Evolutionary conservation across 2,797 vertebrate species (phyloP).

Genomic region (Adrianichthys oophorus): DNA sequence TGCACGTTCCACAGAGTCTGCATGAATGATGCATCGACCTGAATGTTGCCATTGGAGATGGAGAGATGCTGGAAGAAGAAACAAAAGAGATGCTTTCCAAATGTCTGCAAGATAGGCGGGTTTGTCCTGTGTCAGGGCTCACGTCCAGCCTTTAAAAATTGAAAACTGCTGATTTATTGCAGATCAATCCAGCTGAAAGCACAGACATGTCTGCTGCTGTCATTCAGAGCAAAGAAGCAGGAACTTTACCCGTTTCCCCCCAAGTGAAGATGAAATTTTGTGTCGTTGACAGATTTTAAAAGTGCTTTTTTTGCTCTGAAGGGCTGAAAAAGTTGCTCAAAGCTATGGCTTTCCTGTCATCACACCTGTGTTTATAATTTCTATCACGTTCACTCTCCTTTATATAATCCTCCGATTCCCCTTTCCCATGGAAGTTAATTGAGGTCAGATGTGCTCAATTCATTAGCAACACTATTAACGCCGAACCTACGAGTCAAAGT

Average conservation of each 20-base stretch:
- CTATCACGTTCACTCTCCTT: constrained; percentile 16
- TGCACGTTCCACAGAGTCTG: constrained; percentile 98
- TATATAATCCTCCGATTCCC: constrained; percentile 25
- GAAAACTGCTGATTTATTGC: constrained; percentile 5
- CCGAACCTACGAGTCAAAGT: constrained; percentile 38
- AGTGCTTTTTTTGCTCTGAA: constrained; percentile 44
- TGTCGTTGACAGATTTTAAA: constrained; percentile 47
- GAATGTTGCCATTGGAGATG: constrained; percentile 86
- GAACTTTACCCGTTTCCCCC: constrained; percentile 28
- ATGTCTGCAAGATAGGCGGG: too few relatives aligned
- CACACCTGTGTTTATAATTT: constrained; percentile 23
- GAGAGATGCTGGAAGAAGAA: constrained; percentile 88
- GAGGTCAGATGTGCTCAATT: constrained; percentile 42
- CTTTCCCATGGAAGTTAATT: constrained; percentile 56
- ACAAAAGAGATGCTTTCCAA: too few relatives aligned
- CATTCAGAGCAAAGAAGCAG: constrained; percentile 11
- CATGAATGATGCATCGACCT: constrained; percentile 98
- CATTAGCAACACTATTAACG: constrained; percentile 41
- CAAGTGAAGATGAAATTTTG: constrained; percentile 20
- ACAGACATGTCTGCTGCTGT: constrained; percentile 7
- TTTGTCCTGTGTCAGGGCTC: not conserved
- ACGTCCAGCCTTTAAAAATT: not conserved
- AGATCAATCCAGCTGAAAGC: not conserved
- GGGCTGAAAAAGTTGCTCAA: constrained; percentile 18
- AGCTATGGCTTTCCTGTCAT: constrained; percentile 31